Percentiles rank a stretch among this genome's conserved stretches.
Evolutionary conservation across 2,113 vertebrate species (phyloP).

Genomic region (Eleginops maclovinus): DNA sequence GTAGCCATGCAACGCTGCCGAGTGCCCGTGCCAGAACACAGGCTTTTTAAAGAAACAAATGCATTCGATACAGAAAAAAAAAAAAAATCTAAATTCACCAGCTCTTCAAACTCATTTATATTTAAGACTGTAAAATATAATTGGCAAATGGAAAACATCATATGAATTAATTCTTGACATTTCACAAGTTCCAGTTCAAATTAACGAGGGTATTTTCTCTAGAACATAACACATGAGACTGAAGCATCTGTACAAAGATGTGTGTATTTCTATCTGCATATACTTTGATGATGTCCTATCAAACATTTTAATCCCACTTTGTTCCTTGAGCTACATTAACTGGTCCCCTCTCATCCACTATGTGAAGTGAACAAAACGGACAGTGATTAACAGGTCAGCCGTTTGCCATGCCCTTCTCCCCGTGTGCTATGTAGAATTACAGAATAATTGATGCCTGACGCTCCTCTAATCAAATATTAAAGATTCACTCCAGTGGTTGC

Average conservation of each 20-base stretch:
- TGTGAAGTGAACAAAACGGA: slow-evolving; percentile 62
- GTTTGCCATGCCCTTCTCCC: slow-evolving; percentile 30
- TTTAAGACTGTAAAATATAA: slow-evolving; percentile 76
- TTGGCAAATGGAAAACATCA: slow-evolving; percentile 71
- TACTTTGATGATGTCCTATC: slow-evolving; percentile 33
- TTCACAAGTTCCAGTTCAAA: slow-evolving; percentile 79
- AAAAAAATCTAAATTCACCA: slow-evolving; percentile 67
- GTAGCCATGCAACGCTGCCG: slow-evolving; percentile 81
- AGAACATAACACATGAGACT: slow-evolving; percentile 46
- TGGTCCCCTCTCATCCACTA: slow-evolving; percentile 36
- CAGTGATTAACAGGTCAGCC: slow-evolving; percentile 70
- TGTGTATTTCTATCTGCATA: slow-evolving; percentile 51
- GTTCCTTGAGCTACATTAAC: slow-evolving; percentile 60
- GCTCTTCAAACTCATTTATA: slow-evolving; percentile 78
- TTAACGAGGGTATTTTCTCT: slow-evolving; percentile 38
- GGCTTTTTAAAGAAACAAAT: slow-evolving; percentile 76
- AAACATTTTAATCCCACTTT: slow-evolving; percentile 52
- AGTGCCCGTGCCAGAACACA: slow-evolving; percentile 64
- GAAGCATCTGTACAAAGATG: slow-evolving; percentile 69
- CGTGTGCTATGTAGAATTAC: slow-evolving; percentile 55
- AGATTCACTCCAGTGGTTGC: slow-evolving; percentile 77
- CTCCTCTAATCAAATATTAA: slow-evolving; percentile 88
- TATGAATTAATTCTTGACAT: slow-evolving; percentile 63
- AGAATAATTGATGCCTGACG: slow-evolving; percentile 74
- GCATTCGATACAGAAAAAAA: slow-evolving; percentile 69